phyloP scores from a whole-genome alignment of 2,113 vertebrate species.

The Perognathus longimembris region DNA sequence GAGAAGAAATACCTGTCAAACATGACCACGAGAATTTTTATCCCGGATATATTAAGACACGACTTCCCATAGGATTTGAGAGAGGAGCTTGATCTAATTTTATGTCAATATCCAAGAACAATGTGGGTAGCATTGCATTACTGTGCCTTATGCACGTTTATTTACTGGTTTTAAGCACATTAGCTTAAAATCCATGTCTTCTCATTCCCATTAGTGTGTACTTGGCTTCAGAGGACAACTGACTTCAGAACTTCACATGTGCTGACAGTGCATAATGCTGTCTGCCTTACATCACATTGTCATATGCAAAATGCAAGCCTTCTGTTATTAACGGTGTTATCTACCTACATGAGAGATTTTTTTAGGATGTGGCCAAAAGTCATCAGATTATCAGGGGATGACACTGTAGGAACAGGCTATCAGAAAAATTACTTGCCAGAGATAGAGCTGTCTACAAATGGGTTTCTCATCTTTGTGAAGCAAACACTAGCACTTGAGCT shows the following conservation, averaged over 20 bases:
- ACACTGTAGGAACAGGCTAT: not conserved
- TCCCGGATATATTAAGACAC: not conserved
- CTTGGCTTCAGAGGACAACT: not conserved
- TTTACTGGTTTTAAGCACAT: not conserved
- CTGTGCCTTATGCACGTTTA: too few relatives aligned
- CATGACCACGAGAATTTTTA: conserved; percentile 31
- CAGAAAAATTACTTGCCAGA: not conserved
- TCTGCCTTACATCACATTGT: not conserved
- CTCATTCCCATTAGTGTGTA: not conserved
- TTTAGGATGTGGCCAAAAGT: not conserved
- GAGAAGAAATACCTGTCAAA: not conserved
- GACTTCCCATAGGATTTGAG: not conserved
- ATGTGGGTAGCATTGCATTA: not conserved
- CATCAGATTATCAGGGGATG: not conserved
- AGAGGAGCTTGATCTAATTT: conserved; percentile 9
- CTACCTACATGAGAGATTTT: not conserved
- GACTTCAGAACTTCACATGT: not conserved
- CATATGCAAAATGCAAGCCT: not conserved
- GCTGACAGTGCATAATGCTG: too few relatives aligned
- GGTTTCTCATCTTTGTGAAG: not conserved
- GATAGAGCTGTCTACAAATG: not conserved
- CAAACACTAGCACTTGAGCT: too few relatives aligned
- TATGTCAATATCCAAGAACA: not conserved
- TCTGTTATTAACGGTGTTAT: not conserved
- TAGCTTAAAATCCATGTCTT: not conserved